Evolutionary conservation across 2,797 vertebrate genomes (phyloP).

Genomic region (Scarus forsteni): DNA sequence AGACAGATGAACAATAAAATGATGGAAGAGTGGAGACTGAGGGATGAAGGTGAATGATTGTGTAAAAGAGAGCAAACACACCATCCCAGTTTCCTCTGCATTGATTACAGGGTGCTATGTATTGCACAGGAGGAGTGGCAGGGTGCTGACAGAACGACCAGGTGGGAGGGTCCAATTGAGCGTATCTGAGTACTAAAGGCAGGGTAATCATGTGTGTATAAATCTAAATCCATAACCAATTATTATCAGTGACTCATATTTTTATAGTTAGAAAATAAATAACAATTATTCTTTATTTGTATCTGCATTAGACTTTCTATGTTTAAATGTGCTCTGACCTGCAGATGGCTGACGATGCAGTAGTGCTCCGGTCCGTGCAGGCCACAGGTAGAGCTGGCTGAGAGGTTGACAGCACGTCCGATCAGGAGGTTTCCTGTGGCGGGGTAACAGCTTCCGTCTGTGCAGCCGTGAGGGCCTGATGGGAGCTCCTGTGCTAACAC

Average conservation of each 20-base stretch:
- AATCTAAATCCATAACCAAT: neutral
- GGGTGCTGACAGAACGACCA: neutral
- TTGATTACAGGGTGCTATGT: neutral
- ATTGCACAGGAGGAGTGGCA: neutral
- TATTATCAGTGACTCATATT: neutral
- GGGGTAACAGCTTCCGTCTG: conserved; percentile 88
- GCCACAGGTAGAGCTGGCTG: conserved; percentile 87
- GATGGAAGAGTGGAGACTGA: conserved; percentile 41
- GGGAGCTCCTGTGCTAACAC: conserved; percentile 79
- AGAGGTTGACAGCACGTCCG: conserved; percentile 83
- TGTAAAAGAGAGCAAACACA: conserved; percentile 44
- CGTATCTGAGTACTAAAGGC: neutral
- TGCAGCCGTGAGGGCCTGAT: conserved; percentile 81
- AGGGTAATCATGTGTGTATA: neutral
- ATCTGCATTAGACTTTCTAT: neutral
- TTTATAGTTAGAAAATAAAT: neutral
- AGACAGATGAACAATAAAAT: conserved; percentile 48
- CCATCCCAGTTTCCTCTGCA: neutral
- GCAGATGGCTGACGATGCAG: conserved; percentile 91
- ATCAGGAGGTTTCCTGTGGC: conserved; percentile 91
- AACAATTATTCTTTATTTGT: neutral
- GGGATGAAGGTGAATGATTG: conserved; percentile 29
- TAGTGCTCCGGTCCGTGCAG: conserved; percentile 80
- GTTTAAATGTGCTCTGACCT: conserved; percentile 75
- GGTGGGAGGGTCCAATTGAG: conserved; percentile 2